Evolutionary conservation across 2,888 invertebrate species (phyloP), one percentile per base, ranked within the genome.

Genomic region (Sphinx pinastri): DNA sequence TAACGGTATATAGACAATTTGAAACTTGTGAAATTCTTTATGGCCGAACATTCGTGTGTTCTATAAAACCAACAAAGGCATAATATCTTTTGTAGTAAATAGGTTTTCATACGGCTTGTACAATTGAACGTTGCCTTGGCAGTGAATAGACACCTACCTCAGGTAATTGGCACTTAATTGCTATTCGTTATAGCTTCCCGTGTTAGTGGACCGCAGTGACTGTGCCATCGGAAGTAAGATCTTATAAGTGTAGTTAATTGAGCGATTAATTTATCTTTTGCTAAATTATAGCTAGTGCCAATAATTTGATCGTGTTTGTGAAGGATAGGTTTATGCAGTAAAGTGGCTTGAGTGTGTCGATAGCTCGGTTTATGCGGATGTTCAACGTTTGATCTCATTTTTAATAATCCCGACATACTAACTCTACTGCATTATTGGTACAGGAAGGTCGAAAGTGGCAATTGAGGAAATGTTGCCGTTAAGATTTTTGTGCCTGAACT

Each of bases 131-230:
- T 58, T 47, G 45, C 67, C 67, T 70, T 70, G 70, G 38, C 67
- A 70, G 45, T 67, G 70, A 67, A 68, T 59, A 45, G 45, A 63
- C 60, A 80, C 80, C 82, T 70, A 79, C 75, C 81, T 84, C 81
- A 80, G 68, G 77, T 74, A 74, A 81, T 81, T 72, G 67, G 70
- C 59, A 74, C 76, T 74, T 77, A 77, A 77, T 78, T 76, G 54
- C 25, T 69, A 70, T 31, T 75, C 74, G 74, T 74, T 78, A 69
- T 66, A 68, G 74, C 77, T 75, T 77, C 76, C 76, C 75, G 76
- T 73, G 3, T 49, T 45, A 25, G 38, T 60, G n/a, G 25, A 38
- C 25, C 16, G 47, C 16, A 14, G 31, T 38, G 57, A 63, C 12
- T 63, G 25, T 47, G 63, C 47, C 63, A 63, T 63, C 63, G 63